Base-by-base conservation (phyloP, 2,797 vertebrate genomes). In the Psittacula derbiana region DNA sequence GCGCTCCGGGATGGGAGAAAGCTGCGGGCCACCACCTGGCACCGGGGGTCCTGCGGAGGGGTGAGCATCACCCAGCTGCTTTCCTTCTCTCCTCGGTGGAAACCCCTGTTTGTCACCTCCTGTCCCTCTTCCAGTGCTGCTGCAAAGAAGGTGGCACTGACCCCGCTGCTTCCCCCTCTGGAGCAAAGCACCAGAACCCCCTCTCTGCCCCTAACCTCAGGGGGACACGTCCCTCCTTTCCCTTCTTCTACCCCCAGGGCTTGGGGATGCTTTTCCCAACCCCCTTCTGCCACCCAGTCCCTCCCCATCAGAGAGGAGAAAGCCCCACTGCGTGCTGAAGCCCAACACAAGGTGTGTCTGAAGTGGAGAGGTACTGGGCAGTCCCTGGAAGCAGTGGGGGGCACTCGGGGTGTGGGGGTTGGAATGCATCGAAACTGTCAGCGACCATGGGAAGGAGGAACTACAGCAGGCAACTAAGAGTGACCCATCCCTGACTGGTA, bases 281-380 rank as follows among this genome's bases (percentile, higher is more conserved):
- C 30, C 40, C 11, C 53, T 57, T 57, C 53, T 57, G 53, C 53
- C 31, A n/a, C 8, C 16, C 24, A 6, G 24, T 3, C 44, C 28
- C 64, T 82, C 64, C 4, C 12, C 4, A 8, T 38, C 1, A 43
- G 27, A 3, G 1, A 57, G 79, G 49, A 60, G n/a, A 33, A 40
- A 52, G 40, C 70, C 20, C 8, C 70, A 4, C 21, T 0, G 46
- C 6, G 52, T 15, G 88, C 81, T 28, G 61, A 73, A 19, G 61
- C 10, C 9, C 1, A 60, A 4, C 41, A 16, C 12, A 5, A 27
- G 10, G 9, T 2, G 6, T 53, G 76, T 10, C 40, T 60, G 13
- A 36, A 18, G 11, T 6, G 3, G 14, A 27, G 31, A 31, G 33
- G 60, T 2, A 13, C 4, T 1, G 0, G 28, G 18, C 31, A 61